phyloP scores from a whole-genome alignment of 2,113 vertebrate species.

The Raja brachyura region DNA sequence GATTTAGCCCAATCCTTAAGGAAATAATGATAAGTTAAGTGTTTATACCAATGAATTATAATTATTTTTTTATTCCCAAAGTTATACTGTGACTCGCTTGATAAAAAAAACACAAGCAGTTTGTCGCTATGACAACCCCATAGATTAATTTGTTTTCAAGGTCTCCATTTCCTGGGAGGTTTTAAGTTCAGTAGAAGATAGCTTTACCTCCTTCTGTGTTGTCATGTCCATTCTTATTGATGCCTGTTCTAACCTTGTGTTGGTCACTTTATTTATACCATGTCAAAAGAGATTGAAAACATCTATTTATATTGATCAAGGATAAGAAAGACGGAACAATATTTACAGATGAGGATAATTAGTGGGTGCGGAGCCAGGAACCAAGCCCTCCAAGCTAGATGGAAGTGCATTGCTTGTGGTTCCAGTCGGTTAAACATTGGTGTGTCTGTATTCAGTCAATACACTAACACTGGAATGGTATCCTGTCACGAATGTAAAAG shows the following conservation, averaged over 20 bases:
- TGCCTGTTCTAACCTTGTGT: not conserved
- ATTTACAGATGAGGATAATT: conserved; percentile 46
- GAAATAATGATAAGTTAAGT: not conserved
- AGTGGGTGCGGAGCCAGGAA: conserved; percentile 41
- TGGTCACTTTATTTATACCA: conserved; percentile 20
- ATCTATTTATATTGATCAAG: conserved; percentile 45
- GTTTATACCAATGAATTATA: not conserved
- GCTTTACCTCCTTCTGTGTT: not conserved
- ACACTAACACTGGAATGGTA: conserved; percentile 43
- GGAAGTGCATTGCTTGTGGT: conserved; percentile 44
- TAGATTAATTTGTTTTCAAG: conserved; percentile 3
- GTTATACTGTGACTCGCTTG: not conserved
- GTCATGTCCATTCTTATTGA: not conserved
- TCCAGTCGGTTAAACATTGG: conserved; percentile 46
- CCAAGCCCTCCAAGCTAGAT: conserved; percentile 47
- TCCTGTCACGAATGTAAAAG: too few species aligned
- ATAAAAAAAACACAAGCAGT: not conserved
- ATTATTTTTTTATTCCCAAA: not conserved
- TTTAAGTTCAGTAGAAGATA: not conserved
- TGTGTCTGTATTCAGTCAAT: conserved; percentile 52
- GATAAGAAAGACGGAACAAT: conserved; percentile 46
- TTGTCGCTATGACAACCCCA: not conserved
- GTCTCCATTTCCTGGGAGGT: not conserved
- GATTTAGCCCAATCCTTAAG: not conserved
- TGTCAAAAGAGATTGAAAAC: conserved; percentile 47